Base-by-base conservation (phyloP, 1,140 invertebrate genomes). In the Ectropis grisescens region DNA sequence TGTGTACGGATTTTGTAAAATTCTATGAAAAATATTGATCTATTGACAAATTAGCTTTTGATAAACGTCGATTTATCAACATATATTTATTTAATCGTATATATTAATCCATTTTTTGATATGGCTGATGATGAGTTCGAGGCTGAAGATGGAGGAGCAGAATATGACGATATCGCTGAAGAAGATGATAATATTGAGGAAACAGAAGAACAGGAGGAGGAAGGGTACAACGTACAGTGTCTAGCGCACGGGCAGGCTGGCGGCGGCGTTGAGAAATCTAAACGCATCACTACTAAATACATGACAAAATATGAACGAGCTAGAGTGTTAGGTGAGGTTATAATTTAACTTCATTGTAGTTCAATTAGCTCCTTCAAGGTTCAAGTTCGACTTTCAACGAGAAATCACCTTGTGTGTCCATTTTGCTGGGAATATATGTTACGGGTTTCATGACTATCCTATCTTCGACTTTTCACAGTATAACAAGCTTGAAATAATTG, bases 241-340 rank as follows among this genome's bases (percentile, higher is more conserved):
- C 56, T 93, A 24, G 83, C 88, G 2, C 84, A 89, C 1, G 90
- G 89, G 0, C 91, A 93, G 58, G 88, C 86, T 24, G 88, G 86
- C 2, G 90, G 90, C 9, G 90, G 91, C 30, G 91, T 93, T 0
- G 88, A 90, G 37, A 93, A 92, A 66, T 88, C 89, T 0, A 95
- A 95, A 65, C 82, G 93, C 22, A 95, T 96, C 26, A 96, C 93
- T 2, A 94, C 93, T 1, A 88, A 89, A 66, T 96, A 95, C 59
- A 98, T 99, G 96, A 99, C 98, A 11, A 99, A 99, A 88, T 97
- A 93, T 55, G 74, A 83, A 43, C 39, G 75, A 34, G 75, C 75
- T n/a, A 58, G 75, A 62, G 72, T 81, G 24, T 56, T 78, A 60
- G 75, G 72, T 81, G 13, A 44, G 38, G 28, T 28, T 42, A 34